Percentiles rank a stretch among this genome's conserved stretches.
These are phyloP conservation scores for Aproaerema taeniolella DNA, from an alignment of 2,888 invertebrate species.

Conservation along the genomic window DNA sequence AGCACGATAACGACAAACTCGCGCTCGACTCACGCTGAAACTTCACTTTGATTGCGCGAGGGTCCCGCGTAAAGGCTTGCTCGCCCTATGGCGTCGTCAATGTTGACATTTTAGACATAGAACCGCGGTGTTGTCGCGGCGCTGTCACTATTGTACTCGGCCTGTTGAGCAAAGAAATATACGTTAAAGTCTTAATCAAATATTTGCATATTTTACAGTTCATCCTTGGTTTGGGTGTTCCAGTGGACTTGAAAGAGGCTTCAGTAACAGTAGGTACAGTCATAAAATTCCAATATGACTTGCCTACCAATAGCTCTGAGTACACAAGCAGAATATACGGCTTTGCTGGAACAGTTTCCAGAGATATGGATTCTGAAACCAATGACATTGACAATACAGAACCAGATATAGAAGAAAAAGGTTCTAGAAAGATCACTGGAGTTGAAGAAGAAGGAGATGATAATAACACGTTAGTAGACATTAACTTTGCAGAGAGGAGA, in stretches of 20 bases:
- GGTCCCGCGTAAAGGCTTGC: too few relatives aligned
- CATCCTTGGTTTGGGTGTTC: conserved; percentile 81
- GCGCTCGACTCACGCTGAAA: too few relatives aligned
- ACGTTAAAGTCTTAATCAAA: too few relatives aligned
- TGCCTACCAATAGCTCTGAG: conserved; percentile 80
- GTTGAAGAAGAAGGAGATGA: conserved; percentile 29
- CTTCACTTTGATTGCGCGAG: too few relatives aligned
- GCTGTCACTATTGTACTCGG: too few relatives aligned
- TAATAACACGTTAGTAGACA: conserved; percentile 57
- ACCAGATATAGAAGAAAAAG: conserved; percentile 12
- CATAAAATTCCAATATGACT: conserved; percentile 81
- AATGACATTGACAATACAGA: conserved; percentile 23
- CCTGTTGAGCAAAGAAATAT: too few relatives aligned
- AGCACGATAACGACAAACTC: too few relatives aligned
- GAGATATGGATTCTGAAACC: conserved; percentile 55
- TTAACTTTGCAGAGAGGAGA: conserved; percentile 59
- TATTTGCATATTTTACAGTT: conserved; percentile 61
- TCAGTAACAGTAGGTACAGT: conserved; percentile 81
- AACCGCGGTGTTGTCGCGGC: too few relatives aligned
- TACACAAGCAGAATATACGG: conserved; percentile 74
- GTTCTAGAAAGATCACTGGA: conserved; percentile 25
- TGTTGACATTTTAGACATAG: too few relatives aligned
- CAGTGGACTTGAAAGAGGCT: conserved; percentile 79
- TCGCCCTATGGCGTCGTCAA: too few relatives aligned
- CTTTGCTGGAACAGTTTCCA: conserved; percentile 56